Evolutionary conservation across 1,140 invertebrate species (phyloP), one percentile per base, ranked within the genome.

Genomic region (Neuroterus valhalla): DNA sequence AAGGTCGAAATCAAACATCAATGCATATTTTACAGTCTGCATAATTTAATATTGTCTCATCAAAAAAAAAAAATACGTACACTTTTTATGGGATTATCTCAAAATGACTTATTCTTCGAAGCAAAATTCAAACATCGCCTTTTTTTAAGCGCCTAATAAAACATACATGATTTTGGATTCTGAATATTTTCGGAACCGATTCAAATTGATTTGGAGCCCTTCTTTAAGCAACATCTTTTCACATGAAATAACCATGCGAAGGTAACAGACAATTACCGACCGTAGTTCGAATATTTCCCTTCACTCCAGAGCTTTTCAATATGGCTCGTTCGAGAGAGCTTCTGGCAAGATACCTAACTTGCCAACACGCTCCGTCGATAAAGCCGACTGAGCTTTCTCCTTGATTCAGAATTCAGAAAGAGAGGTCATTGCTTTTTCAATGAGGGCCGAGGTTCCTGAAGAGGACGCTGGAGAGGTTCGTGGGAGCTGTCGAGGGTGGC

Each of bases 401-500:
- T 62, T 14, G 31, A 62, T 38, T 62, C 23, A 31, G 55, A 62
- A 62, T 38, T 62, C 23, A 31, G 55, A 62, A 62, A 38, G 55
- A 62, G 55, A 31, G 55, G 55, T 62, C 55, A 62, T 62, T 62
- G 55, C 55, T 55, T 43, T 31, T 43, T 43, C 21, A 55, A 72
- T 42, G 42, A 19, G 68, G 62, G 68, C 48, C 2, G 26, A 43
- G 10, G 68, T 19, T 76, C 26, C 72, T 70, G 68, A 72, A 75
- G 52, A 72, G 52, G 23, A 62, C 31, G 44, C 15, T 46, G 14
- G 52, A 74, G 66, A 67, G 76, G 75, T 72, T 78, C 66, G 50
- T 68, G n/a, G 50, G 75, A 70, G 26, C 72, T 75, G 50, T 68
- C 76, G 69, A 72, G 75, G 77, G 77, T 78, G 77, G 81, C 81